These are phyloP conservation scores for Agrypnus murinus DNA, from an alignment of 2,888 invertebrate species.

Conservation along the genomic window DNA sequence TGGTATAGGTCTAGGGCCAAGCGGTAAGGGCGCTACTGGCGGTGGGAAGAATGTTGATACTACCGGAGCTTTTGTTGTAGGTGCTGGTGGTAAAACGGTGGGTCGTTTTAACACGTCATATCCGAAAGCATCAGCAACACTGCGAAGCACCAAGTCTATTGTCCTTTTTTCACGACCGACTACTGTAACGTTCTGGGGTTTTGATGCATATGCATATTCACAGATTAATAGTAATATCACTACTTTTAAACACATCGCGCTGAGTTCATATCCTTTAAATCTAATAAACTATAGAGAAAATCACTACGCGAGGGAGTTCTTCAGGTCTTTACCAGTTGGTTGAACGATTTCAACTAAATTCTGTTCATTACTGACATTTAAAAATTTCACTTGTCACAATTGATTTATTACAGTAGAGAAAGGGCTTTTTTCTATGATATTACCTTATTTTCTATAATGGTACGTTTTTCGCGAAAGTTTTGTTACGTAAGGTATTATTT, in stretches of 20 bases:
- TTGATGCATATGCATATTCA: not conserved
- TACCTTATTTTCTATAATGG: slow-evolving; percentile 61
- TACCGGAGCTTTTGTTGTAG: slow-evolving; percentile 56
- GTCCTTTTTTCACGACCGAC: slow-evolving; percentile 65
- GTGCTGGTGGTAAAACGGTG: slow-evolving; percentile 61
- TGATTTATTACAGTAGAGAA: slow-evolving; percentile 63
- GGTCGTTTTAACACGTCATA: slow-evolving; percentile 68
- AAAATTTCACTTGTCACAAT: slow-evolving; percentile 65
- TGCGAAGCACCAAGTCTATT: slow-evolving; percentile 66
- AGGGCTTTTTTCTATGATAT: slow-evolving; percentile 62
- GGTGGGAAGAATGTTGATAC: slow-evolving; percentile 62
- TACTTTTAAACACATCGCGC: slow-evolving; percentile 31
- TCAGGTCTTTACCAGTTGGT: slow-evolving; percentile 55
- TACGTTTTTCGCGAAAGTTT: slow-evolving; percentile 65
- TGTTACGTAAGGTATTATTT: slow-evolving; percentile 64
- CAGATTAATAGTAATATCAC: slow-evolving; percentile 22
- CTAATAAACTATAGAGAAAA: slow-evolving; percentile 6
- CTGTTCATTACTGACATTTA: slow-evolving; percentile 52
- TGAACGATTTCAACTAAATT: slow-evolving; percentile 61
- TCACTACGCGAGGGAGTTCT: slow-evolving; percentile 44
- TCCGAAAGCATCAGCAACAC: slow-evolving; percentile 69
- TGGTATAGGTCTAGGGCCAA: slow-evolving; percentile 23
- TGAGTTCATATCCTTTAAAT: slow-evolving; percentile 28
- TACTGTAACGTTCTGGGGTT: not conserved
- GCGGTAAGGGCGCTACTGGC: slow-evolving; percentile 63